Conservation (phyloP, 2,888 invertebrate species). For the Oxycera nigricornis region DNA sequence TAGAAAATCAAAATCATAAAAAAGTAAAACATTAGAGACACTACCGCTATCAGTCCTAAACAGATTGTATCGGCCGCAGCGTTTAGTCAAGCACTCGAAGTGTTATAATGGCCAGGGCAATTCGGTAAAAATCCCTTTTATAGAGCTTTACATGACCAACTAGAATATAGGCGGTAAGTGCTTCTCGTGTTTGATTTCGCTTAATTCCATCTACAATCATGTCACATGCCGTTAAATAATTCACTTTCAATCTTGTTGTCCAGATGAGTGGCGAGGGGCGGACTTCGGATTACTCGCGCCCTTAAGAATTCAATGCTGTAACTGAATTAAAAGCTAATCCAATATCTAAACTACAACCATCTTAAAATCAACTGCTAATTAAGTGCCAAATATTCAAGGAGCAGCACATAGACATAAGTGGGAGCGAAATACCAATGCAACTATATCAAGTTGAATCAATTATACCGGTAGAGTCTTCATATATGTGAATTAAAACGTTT, state of each 20-base stretch:
- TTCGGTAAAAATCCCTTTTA: not conserved
- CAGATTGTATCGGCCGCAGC: too few species aligned
- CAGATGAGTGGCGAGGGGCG: not conserved
- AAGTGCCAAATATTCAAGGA: not conserved
- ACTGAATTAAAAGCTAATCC: not conserved
- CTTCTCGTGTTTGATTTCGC: too few species aligned
- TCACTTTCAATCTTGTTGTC: too few species aligned
- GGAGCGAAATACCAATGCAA: too few species aligned
- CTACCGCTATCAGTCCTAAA: not conserved
- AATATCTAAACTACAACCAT: not conserved
- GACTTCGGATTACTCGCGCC: slow-evolving; percentile 1
- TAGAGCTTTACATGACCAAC: not conserved
- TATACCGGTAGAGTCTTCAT: too few species aligned
- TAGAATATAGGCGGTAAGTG: too few species aligned
- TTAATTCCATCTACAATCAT: too few species aligned
- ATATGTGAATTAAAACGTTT: too few species aligned
- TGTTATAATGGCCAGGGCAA: slow-evolving; percentile 5
- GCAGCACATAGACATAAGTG: too few species aligned
- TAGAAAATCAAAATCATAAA: not conserved
- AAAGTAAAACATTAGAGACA: not conserved
- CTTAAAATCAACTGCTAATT: not conserved
- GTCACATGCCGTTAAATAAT: too few species aligned
- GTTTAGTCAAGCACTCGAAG: slow-evolving; percentile 13
- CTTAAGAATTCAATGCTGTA: not conserved
- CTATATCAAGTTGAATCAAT: too few species aligned